phyloP scores from a whole-genome alignment of 2,113 vertebrate species.

The Coregonus clupeaformis region DNA sequence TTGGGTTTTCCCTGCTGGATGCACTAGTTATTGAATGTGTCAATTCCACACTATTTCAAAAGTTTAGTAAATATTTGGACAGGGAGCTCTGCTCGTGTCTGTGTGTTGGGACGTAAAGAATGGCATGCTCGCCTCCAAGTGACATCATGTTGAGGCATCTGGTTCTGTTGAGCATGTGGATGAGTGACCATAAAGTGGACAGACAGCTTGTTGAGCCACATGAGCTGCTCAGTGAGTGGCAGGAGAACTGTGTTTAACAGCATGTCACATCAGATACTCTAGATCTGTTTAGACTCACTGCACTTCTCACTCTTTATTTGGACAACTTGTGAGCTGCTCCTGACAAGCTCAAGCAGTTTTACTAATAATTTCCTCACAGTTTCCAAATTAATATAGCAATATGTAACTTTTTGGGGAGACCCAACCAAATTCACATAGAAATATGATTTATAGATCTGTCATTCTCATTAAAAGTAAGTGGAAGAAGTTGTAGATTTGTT shows the following conservation, averaged over 20 bases:
- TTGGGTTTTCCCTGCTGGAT: conserved; percentile 9
- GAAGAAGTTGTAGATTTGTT: no score
- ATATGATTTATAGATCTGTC: no score
- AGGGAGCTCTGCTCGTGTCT: conserved; percentile 13
- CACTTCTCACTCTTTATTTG: no score
- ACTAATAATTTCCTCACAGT: no score
- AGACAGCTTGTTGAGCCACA: conserved; percentile 30
- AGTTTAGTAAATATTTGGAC: conserved; percentile 46
- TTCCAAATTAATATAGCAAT: no score
- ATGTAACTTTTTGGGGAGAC: no score
- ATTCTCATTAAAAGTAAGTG: no score
- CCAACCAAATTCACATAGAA: no score
- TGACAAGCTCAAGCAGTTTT: no score
- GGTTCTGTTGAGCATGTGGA: conserved; percentile 25
- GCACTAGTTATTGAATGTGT: conserved; percentile 23
- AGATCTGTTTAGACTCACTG: neutral
- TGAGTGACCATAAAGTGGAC: conserved; percentile 11
- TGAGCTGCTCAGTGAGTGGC: neutral
- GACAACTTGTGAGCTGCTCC: no score
- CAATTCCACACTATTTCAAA: conserved; percentile 35
- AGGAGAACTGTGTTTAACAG: neutral
- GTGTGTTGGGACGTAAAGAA: conserved; percentile 15
- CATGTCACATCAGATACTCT: neutral
- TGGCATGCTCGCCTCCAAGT: conserved; percentile 20
- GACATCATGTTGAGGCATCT: conserved; percentile 36